These are phyloP conservation scores for Ibycter americanus DNA, from an alignment of 2,797 vertebrate genomes.

Conservation along the genomic window DNA sequence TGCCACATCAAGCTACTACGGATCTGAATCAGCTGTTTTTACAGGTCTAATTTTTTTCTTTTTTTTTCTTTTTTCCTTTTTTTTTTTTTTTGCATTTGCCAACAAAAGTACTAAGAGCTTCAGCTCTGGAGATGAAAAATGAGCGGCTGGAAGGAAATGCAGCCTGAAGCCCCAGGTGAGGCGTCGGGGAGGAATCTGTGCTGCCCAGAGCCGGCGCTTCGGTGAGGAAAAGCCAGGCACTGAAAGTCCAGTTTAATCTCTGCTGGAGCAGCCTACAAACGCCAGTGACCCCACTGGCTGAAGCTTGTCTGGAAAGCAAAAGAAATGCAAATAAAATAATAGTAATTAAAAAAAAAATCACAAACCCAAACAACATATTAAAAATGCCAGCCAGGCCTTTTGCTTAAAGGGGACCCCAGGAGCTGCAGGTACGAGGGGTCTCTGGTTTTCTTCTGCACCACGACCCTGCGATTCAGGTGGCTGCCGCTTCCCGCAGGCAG, in stretches of 20 bases:
- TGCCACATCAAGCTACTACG: constrained; percentile 27
- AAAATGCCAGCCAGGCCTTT: not conserved
- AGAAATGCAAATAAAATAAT: not conserved
- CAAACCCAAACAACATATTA: not conserved
- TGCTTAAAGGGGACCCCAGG: not conserved
- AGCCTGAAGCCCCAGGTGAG: not conserved
- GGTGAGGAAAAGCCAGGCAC: not conserved
- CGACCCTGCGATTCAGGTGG: accelerated
- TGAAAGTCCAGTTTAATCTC: not conserved
- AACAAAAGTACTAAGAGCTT: not conserved
- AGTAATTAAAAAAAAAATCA: not conserved
- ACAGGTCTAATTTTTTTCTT: not conserved
- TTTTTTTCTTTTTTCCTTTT: too few relatives aligned
- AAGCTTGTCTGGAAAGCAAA: not conserved
- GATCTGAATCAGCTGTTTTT: constrained; percentile 43
- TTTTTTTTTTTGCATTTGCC: not conserved
- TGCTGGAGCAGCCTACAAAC: not conserved
- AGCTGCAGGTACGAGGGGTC: not conserved
- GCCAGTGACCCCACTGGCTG: accelerated
- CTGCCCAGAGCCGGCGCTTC: not conserved
- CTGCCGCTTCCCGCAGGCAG: not conserved
- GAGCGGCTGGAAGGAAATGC: not conserved
- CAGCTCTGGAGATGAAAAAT: not conserved
- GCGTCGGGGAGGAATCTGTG: not conserved
- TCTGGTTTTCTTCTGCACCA: not conserved